phyloP scores from a whole-genome alignment of 2,797 vertebrate genomes.

The Bryconaethiops microstoma region DNA sequence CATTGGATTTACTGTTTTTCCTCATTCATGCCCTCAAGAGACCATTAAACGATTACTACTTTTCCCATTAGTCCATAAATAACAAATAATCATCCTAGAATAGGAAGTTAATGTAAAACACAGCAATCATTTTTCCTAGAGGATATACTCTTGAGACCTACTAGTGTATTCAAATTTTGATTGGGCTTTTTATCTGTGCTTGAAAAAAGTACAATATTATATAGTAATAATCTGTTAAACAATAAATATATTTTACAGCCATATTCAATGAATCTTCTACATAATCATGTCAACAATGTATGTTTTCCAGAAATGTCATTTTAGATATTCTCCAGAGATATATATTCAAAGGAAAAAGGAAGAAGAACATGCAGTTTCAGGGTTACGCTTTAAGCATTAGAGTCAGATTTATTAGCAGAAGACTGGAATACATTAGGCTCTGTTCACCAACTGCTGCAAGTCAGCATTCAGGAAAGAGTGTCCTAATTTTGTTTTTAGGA shows the following conservation, averaged over 20 bases:
- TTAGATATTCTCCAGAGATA: no score
- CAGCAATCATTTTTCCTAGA: background rate
- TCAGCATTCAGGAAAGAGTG: background rate
- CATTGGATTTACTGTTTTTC: conserved; percentile 43
- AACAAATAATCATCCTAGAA: conserved; percentile 20
- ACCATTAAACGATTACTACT: conserved; percentile 24
- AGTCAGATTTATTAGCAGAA: no score
- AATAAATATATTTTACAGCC: background rate
- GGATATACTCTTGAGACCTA: background rate
- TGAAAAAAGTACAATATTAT: no score
- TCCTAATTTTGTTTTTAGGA: no score
- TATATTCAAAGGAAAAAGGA: no score
- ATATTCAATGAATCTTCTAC: no score
- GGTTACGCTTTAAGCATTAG: no score
- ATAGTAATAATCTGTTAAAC: no score
- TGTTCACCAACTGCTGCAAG: background rate
- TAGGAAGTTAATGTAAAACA: background rate
- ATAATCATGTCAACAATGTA: no score
- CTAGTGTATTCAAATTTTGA: background rate
- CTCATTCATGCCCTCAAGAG: conserved; percentile 19
- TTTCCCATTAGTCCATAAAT: conserved; percentile 46
- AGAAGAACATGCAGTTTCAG: no score
- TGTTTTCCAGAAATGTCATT: no score
- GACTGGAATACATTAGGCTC: no score
- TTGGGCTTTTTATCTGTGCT: background rate